These are phyloP conservation scores for Noctilio leporinus DNA, from an alignment of 2,113 vertebrate species.

Conservation along the genomic window DNA sequence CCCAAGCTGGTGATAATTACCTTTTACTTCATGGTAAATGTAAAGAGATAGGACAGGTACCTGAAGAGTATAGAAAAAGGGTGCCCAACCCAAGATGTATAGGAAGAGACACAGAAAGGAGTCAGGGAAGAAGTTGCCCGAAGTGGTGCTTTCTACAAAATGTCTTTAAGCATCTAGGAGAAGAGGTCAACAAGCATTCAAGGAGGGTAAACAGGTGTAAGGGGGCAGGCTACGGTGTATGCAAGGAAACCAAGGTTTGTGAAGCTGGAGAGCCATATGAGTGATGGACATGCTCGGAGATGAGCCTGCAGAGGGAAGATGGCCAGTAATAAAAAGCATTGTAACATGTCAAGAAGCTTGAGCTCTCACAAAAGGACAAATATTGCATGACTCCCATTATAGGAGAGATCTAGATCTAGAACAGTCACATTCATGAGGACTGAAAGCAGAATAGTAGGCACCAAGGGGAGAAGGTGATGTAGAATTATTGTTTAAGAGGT, in stretches of 20 bases:
- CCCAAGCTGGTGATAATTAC: not conserved
- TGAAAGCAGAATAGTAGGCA: too few species aligned
- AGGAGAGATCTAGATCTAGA: too few species aligned
- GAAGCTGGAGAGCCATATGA: rapidly evolving
- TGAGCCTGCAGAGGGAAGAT: not conserved
- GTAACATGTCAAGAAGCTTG: not conserved
- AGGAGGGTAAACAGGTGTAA: too few species aligned
- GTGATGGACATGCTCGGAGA: not conserved
- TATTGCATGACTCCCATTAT: too few species aligned
- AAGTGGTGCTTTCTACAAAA: not conserved
- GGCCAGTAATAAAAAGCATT: not conserved
- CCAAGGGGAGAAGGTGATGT: too few species aligned
- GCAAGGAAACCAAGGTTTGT: not conserved
- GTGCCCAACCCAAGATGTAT: not conserved
- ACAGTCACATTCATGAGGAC: too few species aligned
- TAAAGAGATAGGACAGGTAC: not conserved
- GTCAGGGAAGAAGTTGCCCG: not conserved
- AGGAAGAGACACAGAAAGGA: not conserved
- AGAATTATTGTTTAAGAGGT: too few species aligned
- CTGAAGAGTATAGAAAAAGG: not conserved
- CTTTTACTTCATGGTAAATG: not conserved
- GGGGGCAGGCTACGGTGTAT: too few species aligned
- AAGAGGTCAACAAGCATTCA: not conserved
- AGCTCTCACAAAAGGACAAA: not conserved
- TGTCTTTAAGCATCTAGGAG: not conserved